Base-by-base conservation (phyloP, 1,140 invertebrate species). In the Artemia franciscana region DNA sequence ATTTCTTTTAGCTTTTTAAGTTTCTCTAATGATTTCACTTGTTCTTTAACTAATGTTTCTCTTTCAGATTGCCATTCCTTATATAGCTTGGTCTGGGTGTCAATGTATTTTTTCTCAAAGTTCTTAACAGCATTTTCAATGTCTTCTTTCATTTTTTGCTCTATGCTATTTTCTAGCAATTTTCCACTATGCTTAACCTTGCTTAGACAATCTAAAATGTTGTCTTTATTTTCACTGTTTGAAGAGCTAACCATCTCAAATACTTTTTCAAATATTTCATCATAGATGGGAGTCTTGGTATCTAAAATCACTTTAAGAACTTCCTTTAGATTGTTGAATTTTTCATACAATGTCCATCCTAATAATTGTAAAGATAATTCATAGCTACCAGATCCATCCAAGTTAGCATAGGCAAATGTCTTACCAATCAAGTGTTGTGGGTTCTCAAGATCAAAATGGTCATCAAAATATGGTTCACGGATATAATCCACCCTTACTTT, bases 381-480 rank as follows among this genome's bases (percentile, higher is more conserved):
- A 85, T 65, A 65, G 74, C 66, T 68, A 80, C 76, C 60, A 76
- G 68, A 7, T 63, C 63, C 30, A 57, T 59, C 23, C 61, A 57
- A 18, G 26, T n/a, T 21, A 73, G 68, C 57, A 70, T 63, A 24
- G 68, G 66, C 74, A 15, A 92, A 71, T 1, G 86, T 86, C 76
- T 92, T 93, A 4, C 88, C 89, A 56, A 84, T 74, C 26, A 88
- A 72, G 70, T 80, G 75, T 39, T 75, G 70, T 5, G 80, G 76
- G 66, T 88, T 79, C 62, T 71, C 77, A 3, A 90, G 71, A 73
- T 91, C 87, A 76, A 91, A 90, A 73, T 93, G 88, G 70, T 86
- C 82, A 75, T 94, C 90, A 73, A 83, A 84, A 71, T 77, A 85
- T 3, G 80, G 79, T 71, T 92, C 91, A 68, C 84, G 79, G 27